Conservation (phyloP, 2,888 invertebrate species). For the Gandaritis pyraliata region DNA sequence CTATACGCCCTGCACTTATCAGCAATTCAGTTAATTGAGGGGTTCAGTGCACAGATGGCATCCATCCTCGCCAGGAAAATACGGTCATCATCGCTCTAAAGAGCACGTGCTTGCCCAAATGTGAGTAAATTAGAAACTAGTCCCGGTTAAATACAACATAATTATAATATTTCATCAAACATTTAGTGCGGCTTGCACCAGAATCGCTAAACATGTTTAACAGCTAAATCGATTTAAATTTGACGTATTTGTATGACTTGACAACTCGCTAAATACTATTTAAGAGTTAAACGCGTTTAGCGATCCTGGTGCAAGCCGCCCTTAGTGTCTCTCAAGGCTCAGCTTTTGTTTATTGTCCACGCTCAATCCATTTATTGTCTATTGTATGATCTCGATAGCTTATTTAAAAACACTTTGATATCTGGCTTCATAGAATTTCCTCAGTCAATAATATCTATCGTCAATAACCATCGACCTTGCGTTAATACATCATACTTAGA, state of each 20-base stretch:
- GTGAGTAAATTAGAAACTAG: conserved; percentile 1
- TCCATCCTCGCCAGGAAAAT: conserved; percentile 45
- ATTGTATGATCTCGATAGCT: not conserved
- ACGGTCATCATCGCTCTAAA: conserved; percentile 31
- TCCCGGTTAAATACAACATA: not conserved
- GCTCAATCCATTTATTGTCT: no score
- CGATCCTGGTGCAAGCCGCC: no score
- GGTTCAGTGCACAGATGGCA: conserved; percentile 55
- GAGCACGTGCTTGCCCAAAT: conserved; percentile 8
- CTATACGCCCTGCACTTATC: conserved; percentile 37
- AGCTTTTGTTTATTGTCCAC: no score
- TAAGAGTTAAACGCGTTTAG: no score
- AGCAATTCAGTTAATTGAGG: conserved; percentile 56
- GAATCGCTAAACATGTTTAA: no score
- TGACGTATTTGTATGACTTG: no score
- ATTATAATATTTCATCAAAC: conserved; percentile 1
- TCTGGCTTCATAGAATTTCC: conserved; percentile 3
- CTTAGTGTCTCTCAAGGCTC: not conserved
- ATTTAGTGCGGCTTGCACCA: no score
- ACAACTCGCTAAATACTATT: no score
- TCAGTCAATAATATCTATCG: not conserved
- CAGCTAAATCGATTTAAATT: no score
- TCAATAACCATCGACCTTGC: conserved; percentile 14
- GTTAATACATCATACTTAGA: not conserved
- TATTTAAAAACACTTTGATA: not conserved